A percentile compares a stretch with the other conserved stretches of the same genome.
Conservation (phyloP, 2,113 vertebrate species). For the Rhynchomys soricoides region DNA sequence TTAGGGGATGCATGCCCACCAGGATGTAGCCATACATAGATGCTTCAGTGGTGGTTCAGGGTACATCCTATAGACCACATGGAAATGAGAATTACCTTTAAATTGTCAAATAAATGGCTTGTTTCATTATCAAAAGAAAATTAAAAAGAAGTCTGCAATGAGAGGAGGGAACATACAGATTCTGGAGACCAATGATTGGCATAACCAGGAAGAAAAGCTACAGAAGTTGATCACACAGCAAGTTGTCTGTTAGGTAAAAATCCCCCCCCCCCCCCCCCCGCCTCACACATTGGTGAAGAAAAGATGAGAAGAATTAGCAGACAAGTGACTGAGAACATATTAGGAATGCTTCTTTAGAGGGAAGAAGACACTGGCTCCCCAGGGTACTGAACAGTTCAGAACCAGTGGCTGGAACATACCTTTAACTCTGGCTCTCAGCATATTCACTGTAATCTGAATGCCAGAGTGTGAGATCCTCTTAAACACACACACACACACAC, state of each 20-base stretch:
- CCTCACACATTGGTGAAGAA: neutral
- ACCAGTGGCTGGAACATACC: neutral
- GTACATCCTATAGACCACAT: neutral
- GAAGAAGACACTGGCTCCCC: neutral
- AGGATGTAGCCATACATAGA: neutral
- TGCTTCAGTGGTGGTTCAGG: neutral
- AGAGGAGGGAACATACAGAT: neutral
- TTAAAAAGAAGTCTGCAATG: neutral
- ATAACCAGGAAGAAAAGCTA: neutral
- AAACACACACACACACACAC: neutral
- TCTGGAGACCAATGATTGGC: neutral
- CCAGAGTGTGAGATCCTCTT: neutral
- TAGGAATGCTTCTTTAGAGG: neutral
- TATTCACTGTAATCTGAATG: neutral
- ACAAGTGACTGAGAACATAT: neutral
- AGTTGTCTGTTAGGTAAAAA: neutral
- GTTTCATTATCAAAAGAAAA: constrained; percentile 1
- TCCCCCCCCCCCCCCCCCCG: neutral
- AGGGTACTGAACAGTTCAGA: no score
- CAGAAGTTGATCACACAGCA: neutral
- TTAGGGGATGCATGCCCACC: neutral
- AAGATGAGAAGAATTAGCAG: neutral
- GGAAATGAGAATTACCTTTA: neutral
- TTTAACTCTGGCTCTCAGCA: neutral
- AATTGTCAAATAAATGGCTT: neutral